Base-by-base conservation (phyloP, 1,140 invertebrate genomes). In the Lordiphosa clarofinis region DNA sequence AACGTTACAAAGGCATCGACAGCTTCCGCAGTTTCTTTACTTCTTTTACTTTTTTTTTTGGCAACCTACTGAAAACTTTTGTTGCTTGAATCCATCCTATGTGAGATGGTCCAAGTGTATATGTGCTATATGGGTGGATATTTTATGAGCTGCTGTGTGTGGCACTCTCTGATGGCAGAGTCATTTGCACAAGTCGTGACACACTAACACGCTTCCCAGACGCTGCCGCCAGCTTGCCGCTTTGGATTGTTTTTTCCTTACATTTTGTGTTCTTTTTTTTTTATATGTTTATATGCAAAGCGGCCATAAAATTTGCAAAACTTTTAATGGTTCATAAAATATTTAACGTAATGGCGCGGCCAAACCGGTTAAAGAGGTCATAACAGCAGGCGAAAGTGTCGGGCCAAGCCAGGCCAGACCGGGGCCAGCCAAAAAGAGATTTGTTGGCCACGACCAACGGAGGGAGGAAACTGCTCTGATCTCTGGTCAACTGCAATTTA, bases 321-420 rank as follows among this genome's bases (percentile, higher is more conserved):
- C 78, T 82, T 82, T 82, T 82, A 82, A 82, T 82, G 78, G 78
- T 84, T 84, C 78, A 82, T 82, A 84, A 84, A 82, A 82, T 82
- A 82, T 82, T 82, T 82, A 82, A 82, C 78, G 73, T 82, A 82
- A 84, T 82, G 72, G 61, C 72, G 61, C 66, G 72, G 56, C 65
- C 65, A 71, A 73, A 73, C 75, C 58, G 56, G 72, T 81, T 82
- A 82, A 81, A 76, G 72, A 66, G 76, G 66, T 64, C 65, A 78
- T 70, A 61, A 49, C 8, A 53, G 46, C 35, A 38, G 48, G 40
- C 48, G 36, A 43, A 57, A 73, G 59, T 39, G 48, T 31, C 43
- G 28, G 33, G 19, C 36, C 31, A 40, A 43, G 52, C 21, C 42
- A 33, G 49, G 36, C 24, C 13, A 24, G 49, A 48, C 40, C 31